phyloP scores from a whole-genome alignment of 2,888 invertebrate species.

The Mythimna pallens region DNA sequence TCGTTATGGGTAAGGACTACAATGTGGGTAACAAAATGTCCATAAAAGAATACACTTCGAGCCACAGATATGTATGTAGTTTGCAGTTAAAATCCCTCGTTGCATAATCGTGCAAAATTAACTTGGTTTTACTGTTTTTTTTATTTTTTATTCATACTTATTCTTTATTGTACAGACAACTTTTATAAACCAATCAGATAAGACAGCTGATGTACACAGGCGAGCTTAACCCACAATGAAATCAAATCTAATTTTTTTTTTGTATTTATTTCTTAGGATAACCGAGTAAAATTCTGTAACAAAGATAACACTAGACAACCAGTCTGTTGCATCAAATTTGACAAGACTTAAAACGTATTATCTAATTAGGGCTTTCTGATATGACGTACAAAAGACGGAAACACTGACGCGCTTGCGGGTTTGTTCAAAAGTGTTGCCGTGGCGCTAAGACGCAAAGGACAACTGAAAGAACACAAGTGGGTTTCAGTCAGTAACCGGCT shows the following conservation, averaged over 20 bases:
- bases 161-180: no score
- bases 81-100: slow-evolving; percentile 14
- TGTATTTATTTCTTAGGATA: not conserved
- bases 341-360: no score
- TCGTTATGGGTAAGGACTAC: slow-evolving; percentile 2
- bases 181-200: no score
- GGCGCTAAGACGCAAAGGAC: no score
- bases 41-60: not conserved
- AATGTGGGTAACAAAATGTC: not conserved
- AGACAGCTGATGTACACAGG: no score
- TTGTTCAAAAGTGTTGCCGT: no score
- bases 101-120: slow-evolving; percentile 11
- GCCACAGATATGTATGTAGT: not conserved
- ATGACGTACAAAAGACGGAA: not conserved
- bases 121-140: not conserved
- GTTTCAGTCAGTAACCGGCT: not conserved
- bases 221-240: no score
- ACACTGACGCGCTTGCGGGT: not conserved
- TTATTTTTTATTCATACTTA: no score
- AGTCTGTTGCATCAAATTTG: not conserved
- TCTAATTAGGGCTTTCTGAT: not conserved
- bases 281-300: slow-evolving; percentile 4
- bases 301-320: not conserved
- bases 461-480: no score
- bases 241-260: not conserved